These are phyloP conservation scores for Gavialis gangeticus DNA, from an alignment of 2,113 vertebrate species.

Conservation along the genomic window DNA sequence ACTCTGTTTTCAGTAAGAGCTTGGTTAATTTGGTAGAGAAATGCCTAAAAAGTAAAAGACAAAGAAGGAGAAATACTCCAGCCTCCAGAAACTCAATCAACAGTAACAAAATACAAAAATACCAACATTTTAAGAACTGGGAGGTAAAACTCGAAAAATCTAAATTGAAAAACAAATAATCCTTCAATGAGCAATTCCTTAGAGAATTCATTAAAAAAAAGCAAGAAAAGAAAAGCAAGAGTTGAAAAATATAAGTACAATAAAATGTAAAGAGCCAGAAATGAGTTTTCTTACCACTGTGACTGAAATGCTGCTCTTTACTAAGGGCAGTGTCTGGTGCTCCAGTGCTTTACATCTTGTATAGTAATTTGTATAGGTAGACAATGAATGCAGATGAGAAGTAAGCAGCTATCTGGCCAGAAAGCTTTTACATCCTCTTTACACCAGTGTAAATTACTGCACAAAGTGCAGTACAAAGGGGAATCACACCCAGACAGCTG, in stretches of 20 bases:
- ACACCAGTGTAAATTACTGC: neutral
- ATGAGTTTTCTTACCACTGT: neutral
- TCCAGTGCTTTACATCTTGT: neutral
- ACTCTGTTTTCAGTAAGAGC: neutral
- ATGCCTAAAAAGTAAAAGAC: neutral
- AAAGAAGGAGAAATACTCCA: slow-evolving; percentile 22
- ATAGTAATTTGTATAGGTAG: neutral
- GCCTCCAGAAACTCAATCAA: neutral
- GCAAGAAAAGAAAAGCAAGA: slow-evolving; percentile 26
- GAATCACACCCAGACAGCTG: fast-evolving
- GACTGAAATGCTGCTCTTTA: neutral
- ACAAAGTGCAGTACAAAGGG: neutral
- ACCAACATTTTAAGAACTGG: neutral
- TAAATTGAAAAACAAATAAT: slow-evolving; percentile 47
- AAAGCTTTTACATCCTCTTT: neutral
- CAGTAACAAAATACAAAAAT: neutral
- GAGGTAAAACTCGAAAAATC: neutral
- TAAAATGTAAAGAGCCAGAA: neutral
- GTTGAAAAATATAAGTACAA: neutral
- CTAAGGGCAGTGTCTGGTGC: neutral
- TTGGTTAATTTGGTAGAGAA: neutral
- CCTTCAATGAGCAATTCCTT: slow-evolving; percentile 36
- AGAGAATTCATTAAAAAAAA: neutral
- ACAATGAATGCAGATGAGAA: neutral
- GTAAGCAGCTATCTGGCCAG: neutral